Conservation (phyloP, 2,888 invertebrate genomes). For the Lumbricus terrestris region DNA sequence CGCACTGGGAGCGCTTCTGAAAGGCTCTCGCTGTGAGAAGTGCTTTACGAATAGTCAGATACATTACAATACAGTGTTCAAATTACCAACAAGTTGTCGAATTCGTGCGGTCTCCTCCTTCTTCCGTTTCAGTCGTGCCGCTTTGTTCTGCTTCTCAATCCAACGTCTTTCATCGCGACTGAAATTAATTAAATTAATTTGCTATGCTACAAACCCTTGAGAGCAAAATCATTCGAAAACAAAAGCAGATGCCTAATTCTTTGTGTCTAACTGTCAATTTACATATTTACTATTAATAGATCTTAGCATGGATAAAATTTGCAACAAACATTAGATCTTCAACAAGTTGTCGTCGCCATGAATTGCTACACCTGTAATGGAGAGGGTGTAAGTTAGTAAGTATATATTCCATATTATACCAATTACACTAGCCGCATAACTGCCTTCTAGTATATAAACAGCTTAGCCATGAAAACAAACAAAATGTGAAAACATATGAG, state of each 20-base stretch:
- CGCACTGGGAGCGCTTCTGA: no score
- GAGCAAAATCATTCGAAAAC: not conserved
- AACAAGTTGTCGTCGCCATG: not conserved
- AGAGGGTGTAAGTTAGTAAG: no score
- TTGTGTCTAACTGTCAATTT: not conserved
- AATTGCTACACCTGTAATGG: not conserved
- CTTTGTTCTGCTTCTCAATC: constrained; percentile 98
- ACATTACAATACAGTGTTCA: no score
- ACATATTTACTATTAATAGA: not conserved
- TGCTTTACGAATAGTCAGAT: no score
- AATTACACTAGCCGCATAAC: no score
- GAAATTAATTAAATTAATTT: constrained; percentile 30
- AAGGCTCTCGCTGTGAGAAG: no score
- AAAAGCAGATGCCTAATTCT: not conserved
- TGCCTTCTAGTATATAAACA: no score
- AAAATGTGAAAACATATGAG: no score
- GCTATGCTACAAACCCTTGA: not conserved
- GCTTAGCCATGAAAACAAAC: no score
- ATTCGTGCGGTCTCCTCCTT: constrained; percentile 95
- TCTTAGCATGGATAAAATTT: not conserved
- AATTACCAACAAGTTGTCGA: constrained; percentile 72
- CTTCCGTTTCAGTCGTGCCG: constrained; percentile 84
- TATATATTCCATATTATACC: no score
- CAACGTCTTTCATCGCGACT: constrained; percentile 88
- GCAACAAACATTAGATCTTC: not conserved